Conservation (phyloP, 2,797 vertebrate species). For the Typhlichthys subterraneus region DNA sequence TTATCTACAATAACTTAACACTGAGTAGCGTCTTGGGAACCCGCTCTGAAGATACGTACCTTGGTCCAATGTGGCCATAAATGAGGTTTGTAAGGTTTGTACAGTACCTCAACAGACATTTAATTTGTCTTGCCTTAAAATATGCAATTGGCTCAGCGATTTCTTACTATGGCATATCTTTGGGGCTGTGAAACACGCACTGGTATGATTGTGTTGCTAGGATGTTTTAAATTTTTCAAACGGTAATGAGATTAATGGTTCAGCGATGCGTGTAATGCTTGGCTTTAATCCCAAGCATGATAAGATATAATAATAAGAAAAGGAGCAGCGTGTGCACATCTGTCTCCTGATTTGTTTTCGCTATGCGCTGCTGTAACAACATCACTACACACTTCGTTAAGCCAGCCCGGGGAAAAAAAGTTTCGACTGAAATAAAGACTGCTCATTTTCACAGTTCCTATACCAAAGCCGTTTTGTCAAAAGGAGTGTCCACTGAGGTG, state of each 20-base stretch:
- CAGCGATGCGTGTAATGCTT: neutral
- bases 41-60: conserved; percentile 27
- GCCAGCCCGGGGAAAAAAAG: neutral
- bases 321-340: neutral
- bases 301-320: neutral
- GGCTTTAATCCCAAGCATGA: neutral
- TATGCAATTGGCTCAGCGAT: conserved; percentile 27
- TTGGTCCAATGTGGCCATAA: conserved; percentile 23
- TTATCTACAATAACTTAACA: conserved; percentile 54
- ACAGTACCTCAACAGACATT: conserved; percentile 12
- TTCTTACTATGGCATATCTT: conserved; percentile 6
- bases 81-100: conserved; percentile 19
- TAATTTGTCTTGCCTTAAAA: conserved; percentile 16
- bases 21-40: conserved; percentile 22
- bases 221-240: conserved; percentile 5
- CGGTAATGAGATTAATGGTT: conserved; percentile 2
- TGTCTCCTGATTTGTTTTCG: neutral
- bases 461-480: conserved; percentile 15
- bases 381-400: too few relatives aligned
- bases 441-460: neutral
- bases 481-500: conserved; percentile 32
- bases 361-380: too few relatives aligned
- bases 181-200: conserved; percentile 11
- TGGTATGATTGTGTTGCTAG: neutral
- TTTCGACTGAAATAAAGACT: conserved; percentile 6